These are phyloP conservation scores for Brienomyrus longianalis DNA, from an alignment of 2,113 vertebrate genomes.

Conservation along the genomic window DNA sequence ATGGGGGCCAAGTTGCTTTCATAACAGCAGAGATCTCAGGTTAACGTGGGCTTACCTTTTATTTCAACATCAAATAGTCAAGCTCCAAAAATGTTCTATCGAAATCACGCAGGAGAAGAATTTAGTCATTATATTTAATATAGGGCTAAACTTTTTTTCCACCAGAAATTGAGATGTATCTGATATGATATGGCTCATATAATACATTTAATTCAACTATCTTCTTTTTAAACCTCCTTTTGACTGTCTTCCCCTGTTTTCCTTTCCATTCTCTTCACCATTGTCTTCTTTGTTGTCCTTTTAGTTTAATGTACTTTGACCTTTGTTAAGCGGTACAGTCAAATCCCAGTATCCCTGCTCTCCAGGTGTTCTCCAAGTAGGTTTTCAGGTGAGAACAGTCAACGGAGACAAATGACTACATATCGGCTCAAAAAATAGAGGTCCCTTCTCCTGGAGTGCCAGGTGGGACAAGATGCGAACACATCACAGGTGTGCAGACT, in stretches of 20 bases:
- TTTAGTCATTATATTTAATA: neutral
- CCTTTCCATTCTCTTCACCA: neutral
- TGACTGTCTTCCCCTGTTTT: neutral
- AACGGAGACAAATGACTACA: constrained; percentile 13
- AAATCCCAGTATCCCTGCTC: neutral
- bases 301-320: neutral
- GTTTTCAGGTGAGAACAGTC: constrained; percentile 19
- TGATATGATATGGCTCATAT: neutral
- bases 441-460: neutral
- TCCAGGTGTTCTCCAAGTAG: constrained; percentile 22
- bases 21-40: neutral
- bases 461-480: neutral
- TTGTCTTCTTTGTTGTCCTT: neutral
- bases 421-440: constrained; percentile 16
- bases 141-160: neutral
- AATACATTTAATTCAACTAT: neutral
- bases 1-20: neutral
- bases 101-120: neutral
- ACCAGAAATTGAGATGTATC: neutral
- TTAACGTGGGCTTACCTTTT: neutral
- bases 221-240: neutral
- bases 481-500: neutral
- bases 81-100: neutral
- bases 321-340: neutral
- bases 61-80: neutral